phyloP scores from a whole-genome alignment of 2,888 invertebrate species.

The Metallyticus violacea region DNA sequence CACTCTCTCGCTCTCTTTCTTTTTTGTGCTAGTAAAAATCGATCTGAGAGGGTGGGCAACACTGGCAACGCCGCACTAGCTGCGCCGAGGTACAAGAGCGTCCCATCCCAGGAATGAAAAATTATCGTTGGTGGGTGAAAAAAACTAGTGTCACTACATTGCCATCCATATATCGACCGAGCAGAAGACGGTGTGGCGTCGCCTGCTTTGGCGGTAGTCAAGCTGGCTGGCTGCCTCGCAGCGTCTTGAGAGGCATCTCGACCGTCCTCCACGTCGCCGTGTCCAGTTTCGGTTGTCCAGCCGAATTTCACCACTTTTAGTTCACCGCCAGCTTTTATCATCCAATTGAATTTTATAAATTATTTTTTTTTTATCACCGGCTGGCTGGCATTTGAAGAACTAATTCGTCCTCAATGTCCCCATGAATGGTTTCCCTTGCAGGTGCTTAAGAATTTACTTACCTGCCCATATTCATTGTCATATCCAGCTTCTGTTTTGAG shows the following conservation, averaged over 20 bases:
- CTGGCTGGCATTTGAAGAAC: too few relatives aligned
- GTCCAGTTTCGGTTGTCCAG: too few relatives aligned
- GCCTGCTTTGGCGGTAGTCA: neutral
- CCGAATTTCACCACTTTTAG: too few relatives aligned
- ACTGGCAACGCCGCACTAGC: slow-evolving; percentile 25
- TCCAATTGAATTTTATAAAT: too few relatives aligned
- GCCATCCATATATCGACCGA: slow-evolving; percentile 27
- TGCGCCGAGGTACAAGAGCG: slow-evolving; percentile 5
- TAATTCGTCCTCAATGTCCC: neutral
- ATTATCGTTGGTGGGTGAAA: slow-evolving; percentile 30
- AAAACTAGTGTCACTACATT: slow-evolving; percentile 31
- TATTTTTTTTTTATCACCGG: too few relatives aligned
- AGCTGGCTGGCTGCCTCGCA: neutral
- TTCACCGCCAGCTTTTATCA: too few relatives aligned
- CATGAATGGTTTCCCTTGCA: neutral
- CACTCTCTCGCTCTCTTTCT: neutral
- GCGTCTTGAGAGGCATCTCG: neutral
- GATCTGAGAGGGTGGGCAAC: slow-evolving; percentile 14
- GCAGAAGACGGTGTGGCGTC: slow-evolving; percentile 28
- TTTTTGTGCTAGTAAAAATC: slow-evolving; percentile 33
- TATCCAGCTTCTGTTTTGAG: neutral
- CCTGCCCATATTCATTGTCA: too few relatives aligned
- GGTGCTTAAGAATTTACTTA: too few relatives aligned
- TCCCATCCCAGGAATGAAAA: slow-evolving; percentile 32
- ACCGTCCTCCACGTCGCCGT: neutral